Evolutionary conservation across 2,113 vertebrate genomes (phyloP), one percentile per base, ranked within the genome.

Genomic region (Anser brachyrhynchus): DNA sequence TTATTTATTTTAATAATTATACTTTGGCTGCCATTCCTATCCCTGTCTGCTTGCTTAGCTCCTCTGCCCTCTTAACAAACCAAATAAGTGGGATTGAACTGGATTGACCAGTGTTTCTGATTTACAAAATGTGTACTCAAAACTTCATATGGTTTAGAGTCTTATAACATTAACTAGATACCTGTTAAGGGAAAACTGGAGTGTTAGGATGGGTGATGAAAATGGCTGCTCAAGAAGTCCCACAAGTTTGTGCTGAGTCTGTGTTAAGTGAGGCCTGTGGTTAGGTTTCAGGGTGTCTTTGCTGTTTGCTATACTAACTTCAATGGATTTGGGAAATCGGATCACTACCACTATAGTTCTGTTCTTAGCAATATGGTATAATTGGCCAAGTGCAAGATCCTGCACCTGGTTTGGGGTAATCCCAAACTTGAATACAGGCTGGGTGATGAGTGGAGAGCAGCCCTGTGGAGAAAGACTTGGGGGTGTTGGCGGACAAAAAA

Each of bases 31-130:
- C 3, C 3, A 13, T 73, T 94, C 49, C 11, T 54, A 20, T 39
- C 44, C 26, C 8, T 67, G 6, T 66, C 81, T 61, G 14, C 31
- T 39, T 14, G 3, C 4, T 75, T 81, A 31, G 6, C 4, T 83
- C 23, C 26, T 44, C 33, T 84, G 19, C n/a, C 8, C 35, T 39
- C 9, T 8, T 4, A 22, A 15, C 89, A 91, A 62, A 10, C 6
- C 7, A 26, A 13, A 5, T 46, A 46, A 41, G 51, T 22, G n/a
- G 10, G 7, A 14, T 49, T 75, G 37, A 26, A 16, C 10, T 26
- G 26, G 18, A 5, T 21, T 69, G 51, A 71, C 6, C 9, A 51
- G 8, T 0, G 0, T 55, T 75, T 13, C 5, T 55, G 6, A 13
- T 71, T 82, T 62, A 71, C 10, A 58, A 52, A 66, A 8, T 13